Conservation (phyloP, 2,113 vertebrate genomes). For the Eidolon helvum region DNA sequence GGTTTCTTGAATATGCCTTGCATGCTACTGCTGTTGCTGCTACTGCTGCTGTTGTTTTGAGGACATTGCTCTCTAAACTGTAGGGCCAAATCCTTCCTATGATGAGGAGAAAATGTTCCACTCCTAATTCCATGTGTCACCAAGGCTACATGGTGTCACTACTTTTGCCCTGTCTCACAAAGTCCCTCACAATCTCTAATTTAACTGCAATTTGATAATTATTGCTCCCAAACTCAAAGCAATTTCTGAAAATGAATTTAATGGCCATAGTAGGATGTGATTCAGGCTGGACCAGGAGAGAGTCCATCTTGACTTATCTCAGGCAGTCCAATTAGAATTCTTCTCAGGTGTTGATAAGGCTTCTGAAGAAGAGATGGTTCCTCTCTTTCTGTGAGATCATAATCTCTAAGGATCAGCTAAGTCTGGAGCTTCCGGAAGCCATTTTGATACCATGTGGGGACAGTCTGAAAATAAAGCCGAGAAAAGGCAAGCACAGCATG, state of each 20-base stretch:
- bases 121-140: background rate
- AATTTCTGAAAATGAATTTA: background rate
- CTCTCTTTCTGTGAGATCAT: background rate
- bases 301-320: background rate
- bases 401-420: background rate
- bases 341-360: background rate
- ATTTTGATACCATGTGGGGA: background rate
- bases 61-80: background rate
- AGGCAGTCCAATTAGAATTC: background rate
- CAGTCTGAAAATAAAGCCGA: background rate
- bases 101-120: background rate
- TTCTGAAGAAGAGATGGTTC: background rate
- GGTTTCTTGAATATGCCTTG: background rate
- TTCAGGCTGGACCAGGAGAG: background rate
- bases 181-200: background rate
- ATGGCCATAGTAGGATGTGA: background rate
- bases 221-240: background rate
- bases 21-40: background rate
- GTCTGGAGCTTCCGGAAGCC: background rate
- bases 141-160: background rate
- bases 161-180: background rate
- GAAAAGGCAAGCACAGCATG: background rate
- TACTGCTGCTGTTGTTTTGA: background rate
- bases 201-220: background rate
- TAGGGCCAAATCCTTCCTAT: background rate